Evolutionary conservation across 2,797 vertebrate genomes (phyloP), one percentile per base, ranked within the genome.

Genomic region (Oryzias sinensis): DNA sequence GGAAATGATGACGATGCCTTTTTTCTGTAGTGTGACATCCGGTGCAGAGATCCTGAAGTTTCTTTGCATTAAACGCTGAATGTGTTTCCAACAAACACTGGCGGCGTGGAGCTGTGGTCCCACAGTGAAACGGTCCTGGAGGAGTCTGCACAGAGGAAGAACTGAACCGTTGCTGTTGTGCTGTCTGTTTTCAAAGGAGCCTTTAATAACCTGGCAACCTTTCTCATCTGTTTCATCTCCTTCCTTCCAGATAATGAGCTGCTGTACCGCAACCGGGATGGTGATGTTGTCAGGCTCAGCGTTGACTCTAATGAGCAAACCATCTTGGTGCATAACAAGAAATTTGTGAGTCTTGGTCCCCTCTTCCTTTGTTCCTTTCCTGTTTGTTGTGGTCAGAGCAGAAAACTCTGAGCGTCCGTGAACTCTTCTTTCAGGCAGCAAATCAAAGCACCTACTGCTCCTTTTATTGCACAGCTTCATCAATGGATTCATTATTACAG

Each of bases 271-370:
- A 93, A 92, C 29, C 92, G 84, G 33, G 93, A 94, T 2, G 97
- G 96, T 20, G 92, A 91, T 1, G 96, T 98, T 62, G 84, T 96
- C 68, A 93, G 91, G 79, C 85, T 91, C 77, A 95, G 97, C 9
- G 88, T 95, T 0, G 93, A 98, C 80, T 92, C 92, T 0, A 91
- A 93, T 40, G 87, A 85, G 49, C 93, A 91, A 59, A 94, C 88
- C 4, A 54, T 94, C 74, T 76, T 98, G 88, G 95, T 99, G 83
- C 93, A 96, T 76, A 95, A 95, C 90, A 97, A 95, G 87, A 97
- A 94, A 86, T 97, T 99, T 89, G 97, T 98, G 89, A 98, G 97
- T 96, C 20, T 27, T 51, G 33, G 8, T 4, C 9, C 13, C 33
- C 48, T 27, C 6, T 42, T 51, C 7, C 5, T 14, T 47, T 24